These are phyloP conservation scores for Galerucella nymphaeae DNA, from an alignment of 2,888 invertebrate genomes.

Conservation along the genomic window DNA sequence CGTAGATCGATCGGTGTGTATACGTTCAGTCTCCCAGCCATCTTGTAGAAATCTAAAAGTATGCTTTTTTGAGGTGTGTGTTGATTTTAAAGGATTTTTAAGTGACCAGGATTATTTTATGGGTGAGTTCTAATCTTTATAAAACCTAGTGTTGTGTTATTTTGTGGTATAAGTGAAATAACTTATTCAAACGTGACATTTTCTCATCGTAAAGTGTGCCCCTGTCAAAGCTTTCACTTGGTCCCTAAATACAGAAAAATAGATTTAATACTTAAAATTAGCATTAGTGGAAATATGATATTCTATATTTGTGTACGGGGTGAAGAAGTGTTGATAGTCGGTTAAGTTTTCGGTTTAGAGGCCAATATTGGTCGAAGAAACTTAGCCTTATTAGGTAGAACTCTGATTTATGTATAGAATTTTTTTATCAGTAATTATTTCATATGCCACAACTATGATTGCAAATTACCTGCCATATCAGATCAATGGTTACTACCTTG, in stretches of 20 bases:
- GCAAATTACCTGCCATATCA: constrained; percentile 23
- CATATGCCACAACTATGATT: constrained; percentile 29
- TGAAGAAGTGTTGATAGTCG: constrained; percentile 38
- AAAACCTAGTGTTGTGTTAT: constrained; percentile 40
- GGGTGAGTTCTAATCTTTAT: constrained; percentile 60
- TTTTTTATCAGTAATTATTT: constrained; percentile 30
- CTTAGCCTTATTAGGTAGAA: constrained; percentile 61
- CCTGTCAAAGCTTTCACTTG: constrained; percentile 58
- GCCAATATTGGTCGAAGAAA: constrained; percentile 58
- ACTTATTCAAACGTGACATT: constrained; percentile 40
- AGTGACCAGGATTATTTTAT: constrained; percentile 61
- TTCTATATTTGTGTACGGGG: constrained; percentile 39
- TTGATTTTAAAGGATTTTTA: constrained; percentile 62
- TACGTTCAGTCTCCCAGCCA: constrained; percentile 65
- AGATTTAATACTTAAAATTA: constrained; percentile 51
- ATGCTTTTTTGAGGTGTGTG: constrained; percentile 66
- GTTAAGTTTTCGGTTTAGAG: constrained; percentile 53
- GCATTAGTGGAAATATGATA: constrained; percentile 46
- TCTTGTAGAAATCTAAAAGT: constrained; percentile 65
- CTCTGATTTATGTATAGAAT: constrained; percentile 54
- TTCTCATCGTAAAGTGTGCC: constrained; percentile 53
- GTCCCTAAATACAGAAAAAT: constrained; percentile 54
- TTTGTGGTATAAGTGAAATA: constrained; percentile 42
- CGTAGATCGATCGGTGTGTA: constrained; percentile 54
- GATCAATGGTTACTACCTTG: constrained; percentile 16